These are phyloP conservation scores for Lithobates pipiens DNA, from an alignment of 2,797 vertebrate genomes.

Conservation along the genomic window DNA sequence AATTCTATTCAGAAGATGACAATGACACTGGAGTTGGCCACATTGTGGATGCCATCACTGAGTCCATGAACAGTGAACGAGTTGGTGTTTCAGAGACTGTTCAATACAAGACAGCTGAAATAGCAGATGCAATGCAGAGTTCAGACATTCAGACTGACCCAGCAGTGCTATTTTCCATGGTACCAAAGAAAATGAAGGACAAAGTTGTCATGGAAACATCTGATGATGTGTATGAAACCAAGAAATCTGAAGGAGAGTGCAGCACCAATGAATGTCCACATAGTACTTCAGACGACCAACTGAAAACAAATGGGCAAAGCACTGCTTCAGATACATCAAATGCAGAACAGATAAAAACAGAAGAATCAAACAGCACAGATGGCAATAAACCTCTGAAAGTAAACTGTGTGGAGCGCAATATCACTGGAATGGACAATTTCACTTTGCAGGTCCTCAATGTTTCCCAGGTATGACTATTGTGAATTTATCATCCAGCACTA, in stretches of 20 bases:
- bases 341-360: constrained; percentile 57
- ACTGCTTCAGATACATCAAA: constrained; percentile 69
- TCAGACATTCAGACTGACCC: constrained; percentile 70
- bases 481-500: too few relatives aligned
- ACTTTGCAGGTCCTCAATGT: constrained; percentile 87
- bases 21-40: constrained; percentile 59
- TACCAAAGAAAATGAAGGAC: constrained; percentile 78
- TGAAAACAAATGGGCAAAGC: constrained; percentile 59
- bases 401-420: constrained; percentile 89
- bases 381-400: constrained; percentile 87
- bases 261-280: constrained; percentile 53
- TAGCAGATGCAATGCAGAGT: constrained; percentile 83
- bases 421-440: constrained; percentile 77
- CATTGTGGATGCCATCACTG: constrained; percentile 66
- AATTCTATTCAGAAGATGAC: constrained; percentile 51
- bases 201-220: constrained; percentile 47
- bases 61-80: constrained; percentile 38
- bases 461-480: constrained; percentile 79
- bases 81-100: neutral
- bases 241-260: constrained; percentile 71
- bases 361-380: constrained; percentile 85
- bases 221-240: constrained; percentile 60
- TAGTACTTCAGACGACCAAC: neutral
- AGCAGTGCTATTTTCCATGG: constrained; percentile 77
- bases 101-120: constrained; percentile 84